Evolutionary conservation across 2,888 invertebrate species (phyloP).

Genomic region (Diabrotica balteata): DNA sequence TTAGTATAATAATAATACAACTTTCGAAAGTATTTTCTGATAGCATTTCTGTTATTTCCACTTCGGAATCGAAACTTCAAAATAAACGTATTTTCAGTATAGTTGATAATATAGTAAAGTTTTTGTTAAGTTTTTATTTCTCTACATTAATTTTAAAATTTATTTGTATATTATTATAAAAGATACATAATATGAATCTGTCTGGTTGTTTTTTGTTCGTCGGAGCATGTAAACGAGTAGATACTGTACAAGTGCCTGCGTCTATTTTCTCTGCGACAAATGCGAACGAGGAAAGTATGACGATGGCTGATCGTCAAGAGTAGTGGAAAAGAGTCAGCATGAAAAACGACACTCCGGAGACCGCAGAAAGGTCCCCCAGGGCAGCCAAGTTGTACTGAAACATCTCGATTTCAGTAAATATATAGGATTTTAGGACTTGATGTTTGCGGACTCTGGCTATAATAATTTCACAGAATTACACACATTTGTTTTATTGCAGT

Average conservation of each 20-base stretch:
- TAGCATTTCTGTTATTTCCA: too few relatives aligned
- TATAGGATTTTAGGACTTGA: neutral
- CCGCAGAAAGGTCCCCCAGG: neutral
- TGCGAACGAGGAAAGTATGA: constrained; percentile 1
- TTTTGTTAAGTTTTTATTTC: neutral
- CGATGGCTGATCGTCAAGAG: constrained; percentile 1
- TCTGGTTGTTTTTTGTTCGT: neutral
- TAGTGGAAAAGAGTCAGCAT: constrained; percentile 1
- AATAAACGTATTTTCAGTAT: too few relatives aligned
- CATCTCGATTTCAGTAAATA: constrained; percentile 7
- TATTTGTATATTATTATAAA: neutral
- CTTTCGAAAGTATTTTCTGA: too few relatives aligned
- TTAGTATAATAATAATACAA: too few relatives aligned
- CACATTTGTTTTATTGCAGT: too few relatives aligned
- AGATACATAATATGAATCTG: neutral
- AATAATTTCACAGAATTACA: neutral
- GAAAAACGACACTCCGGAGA: constrained; percentile 8
- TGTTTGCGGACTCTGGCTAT: neutral
- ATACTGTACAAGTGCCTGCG: neutral
- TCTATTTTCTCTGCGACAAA: neutral
- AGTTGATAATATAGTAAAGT: too few relatives aligned
- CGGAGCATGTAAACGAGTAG: neutral
- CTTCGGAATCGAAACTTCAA: too few relatives aligned
- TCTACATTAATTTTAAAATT: too few relatives aligned
- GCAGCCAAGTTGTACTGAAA: neutral